These are phyloP conservation scores for Silurus asotus DNA, from an alignment of 2,113 vertebrate species.

Conservation along the genomic window DNA sequence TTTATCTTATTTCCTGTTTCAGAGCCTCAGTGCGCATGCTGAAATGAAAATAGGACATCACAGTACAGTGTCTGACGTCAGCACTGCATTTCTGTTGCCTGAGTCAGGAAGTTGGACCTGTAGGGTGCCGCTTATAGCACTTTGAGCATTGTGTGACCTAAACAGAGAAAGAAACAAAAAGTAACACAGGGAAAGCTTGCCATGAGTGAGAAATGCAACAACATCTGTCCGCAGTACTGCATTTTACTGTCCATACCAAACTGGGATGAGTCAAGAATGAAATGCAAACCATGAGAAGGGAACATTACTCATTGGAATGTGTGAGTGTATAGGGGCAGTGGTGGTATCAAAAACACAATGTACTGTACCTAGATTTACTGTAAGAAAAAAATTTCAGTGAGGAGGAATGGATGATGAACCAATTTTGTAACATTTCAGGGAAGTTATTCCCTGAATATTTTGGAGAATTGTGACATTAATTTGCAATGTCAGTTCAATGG, in stretches of 20 bases:
- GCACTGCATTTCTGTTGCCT: slow-evolving; percentile 50
- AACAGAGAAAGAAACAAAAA: slow-evolving; percentile 46
- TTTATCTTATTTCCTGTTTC: slow-evolving; percentile 21
- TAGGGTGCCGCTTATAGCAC: neutral
- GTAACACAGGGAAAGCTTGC: slow-evolving; percentile 47
- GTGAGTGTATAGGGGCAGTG: neutral
- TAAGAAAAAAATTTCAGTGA: neutral
- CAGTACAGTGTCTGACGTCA: slow-evolving; percentile 54
- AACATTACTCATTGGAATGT: slow-evolving; percentile 59
- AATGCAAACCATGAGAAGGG: slow-evolving; percentile 57
- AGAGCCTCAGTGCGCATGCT: neutral
- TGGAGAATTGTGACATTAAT: neutral
- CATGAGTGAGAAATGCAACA: slow-evolving; percentile 53
- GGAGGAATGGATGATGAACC: neutral
- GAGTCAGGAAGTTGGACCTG: slow-evolving; percentile 34
- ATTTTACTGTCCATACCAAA: slow-evolving; percentile 64
- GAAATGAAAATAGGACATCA: slow-evolving; percentile 40
- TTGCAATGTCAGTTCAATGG: neutral
- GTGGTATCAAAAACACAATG: slow-evolving; percentile 59
- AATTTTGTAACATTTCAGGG: neutral
- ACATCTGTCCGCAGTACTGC: slow-evolving; percentile 54
- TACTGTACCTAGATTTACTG: slow-evolving; percentile 62
- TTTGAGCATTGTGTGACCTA: slow-evolving; percentile 40
- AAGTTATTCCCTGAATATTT: neutral
- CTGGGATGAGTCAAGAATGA: slow-evolving; percentile 72